Percentiles rank a stretch among this genome's conserved stretches.
These are phyloP conservation scores for Amphiprion clarkii DNA, from an alignment of 2,797 vertebrate species.

Conservation along the genomic window DNA sequence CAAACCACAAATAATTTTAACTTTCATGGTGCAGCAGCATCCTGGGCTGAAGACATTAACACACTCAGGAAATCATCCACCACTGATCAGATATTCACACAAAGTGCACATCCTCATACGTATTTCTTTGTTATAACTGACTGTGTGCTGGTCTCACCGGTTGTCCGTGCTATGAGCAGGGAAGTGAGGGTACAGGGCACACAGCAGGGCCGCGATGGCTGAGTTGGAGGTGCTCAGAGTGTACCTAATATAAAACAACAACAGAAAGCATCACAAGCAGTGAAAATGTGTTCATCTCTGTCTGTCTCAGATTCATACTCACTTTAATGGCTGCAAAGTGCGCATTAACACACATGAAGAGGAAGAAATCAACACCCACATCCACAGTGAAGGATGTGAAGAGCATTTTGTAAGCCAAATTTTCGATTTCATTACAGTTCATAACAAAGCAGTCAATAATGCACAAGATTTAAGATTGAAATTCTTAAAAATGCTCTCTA, in stretches of 20 bases:
- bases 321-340: background rate
- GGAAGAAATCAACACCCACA: too few relatives aligned
- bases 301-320: too few relatives aligned
- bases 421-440: too few relatives aligned
- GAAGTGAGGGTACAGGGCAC: constrained; percentile 97
- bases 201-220: constrained; percentile 96
- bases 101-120: too few relatives aligned
- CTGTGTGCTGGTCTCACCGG: constrained; percentile 84
- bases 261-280: constrained; percentile 7
- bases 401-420: too few relatives aligned
- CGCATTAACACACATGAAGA: background rate
- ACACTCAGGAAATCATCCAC: too few relatives aligned
- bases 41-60: too few relatives aligned
- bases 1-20: background rate
- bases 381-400: too few relatives aligned
- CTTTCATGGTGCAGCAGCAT: too few relatives aligned
- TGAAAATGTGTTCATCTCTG: background rate
- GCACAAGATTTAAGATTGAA: too few relatives aligned
- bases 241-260: constrained; percentile 84
- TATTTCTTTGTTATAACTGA: background rate
- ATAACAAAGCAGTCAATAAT: too few relatives aligned
- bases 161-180: constrained; percentile 98
- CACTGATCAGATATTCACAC: too few relatives aligned
- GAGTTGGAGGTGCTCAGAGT: constrained; percentile 97
- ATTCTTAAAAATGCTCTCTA: background rate